Evolutionary conservation across 2,888 invertebrate genomes (phyloP), one percentile per base, ranked within the genome.

Genomic region (Xanthia togata): DNA sequence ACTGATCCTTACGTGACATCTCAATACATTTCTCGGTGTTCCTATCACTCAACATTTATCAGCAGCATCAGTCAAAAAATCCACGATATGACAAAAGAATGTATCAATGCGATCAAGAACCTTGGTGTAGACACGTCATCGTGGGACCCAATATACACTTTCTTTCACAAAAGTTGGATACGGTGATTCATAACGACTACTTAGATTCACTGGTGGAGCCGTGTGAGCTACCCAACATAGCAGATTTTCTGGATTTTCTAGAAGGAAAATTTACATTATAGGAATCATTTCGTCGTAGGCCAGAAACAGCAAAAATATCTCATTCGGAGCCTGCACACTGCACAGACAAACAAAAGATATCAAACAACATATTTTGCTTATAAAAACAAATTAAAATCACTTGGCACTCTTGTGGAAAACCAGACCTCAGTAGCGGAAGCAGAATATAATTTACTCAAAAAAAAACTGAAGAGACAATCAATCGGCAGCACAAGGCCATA

Each of bases 61-160:
- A 50, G 65, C 65, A 67, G 50, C 47, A 47, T 20, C 44, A 31
- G 47, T 65, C 20, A 65, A 65, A 65, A 31, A 47, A 31, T 65
- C 47, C 65, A 65, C 65, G 65, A 67, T 23, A 67, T 14, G 12
- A 35, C 65, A 1, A 47, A 20, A 65, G 20, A 65, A 50, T 50
- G 65, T 31, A 50, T 65, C 31, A 31, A 65, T 31, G 65, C 65
- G 1, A 65, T 65, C 14, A 50, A 50, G 47, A 65, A 31, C 31
- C 65, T 50, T 31, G 31, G 31, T 60, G 31, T 31, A 60, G 59
- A 60, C 11, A 31, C 59, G 11, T 57, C 57, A 57, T 57, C 57
- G 2, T 26, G 14, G 57, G n/a, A 26, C 26, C 12, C 57, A 57
- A 57, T 60, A 60, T 60, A 9, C 20, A 60, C 20, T 31, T 60